Conservation (phyloP, 2,888 invertebrate species). For the Phaonia tiefii region DNA sequence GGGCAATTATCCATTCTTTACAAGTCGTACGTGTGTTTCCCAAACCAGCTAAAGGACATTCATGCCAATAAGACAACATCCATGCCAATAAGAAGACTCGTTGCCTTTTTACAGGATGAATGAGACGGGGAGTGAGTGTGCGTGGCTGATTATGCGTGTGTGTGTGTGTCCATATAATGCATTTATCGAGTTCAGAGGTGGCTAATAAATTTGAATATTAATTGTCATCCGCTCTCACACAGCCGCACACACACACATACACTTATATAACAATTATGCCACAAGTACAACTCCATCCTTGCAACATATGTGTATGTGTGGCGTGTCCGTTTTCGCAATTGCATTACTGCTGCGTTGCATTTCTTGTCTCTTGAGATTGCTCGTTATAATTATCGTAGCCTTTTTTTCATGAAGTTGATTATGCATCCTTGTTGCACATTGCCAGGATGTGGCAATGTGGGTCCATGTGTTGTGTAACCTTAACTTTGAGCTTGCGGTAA, state of each 20-base stretch:
- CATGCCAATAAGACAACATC: not conserved
- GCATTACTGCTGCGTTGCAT: conserved; percentile 44
- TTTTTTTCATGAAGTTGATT: conserved; percentile 25
- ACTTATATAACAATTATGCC: not conserved
- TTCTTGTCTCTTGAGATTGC: conserved; percentile 50
- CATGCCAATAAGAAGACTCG: not conserved
- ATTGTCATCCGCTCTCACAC: conserved; percentile 70
- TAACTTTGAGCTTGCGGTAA: conserved; percentile 23
- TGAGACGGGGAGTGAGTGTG: not conserved
- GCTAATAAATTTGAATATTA: conserved; percentile 80
- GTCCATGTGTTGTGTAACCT: conserved; percentile 21
- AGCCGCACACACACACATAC: not conserved
- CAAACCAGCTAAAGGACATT: not conserved
- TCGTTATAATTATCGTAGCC: conserved; percentile 56
- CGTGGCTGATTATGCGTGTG: not conserved
- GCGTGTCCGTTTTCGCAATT: conserved; percentile 46
- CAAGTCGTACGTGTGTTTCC: conserved; percentile 18
- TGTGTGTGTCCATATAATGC: conserved; percentile 74
- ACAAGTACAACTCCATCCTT: not conserved
- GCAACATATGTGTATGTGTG: conserved; percentile 4
- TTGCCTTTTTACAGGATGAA: not conserved
- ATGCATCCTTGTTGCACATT: conserved; percentile 25
- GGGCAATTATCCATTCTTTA: conserved; percentile 32
- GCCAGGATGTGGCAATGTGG: not conserved
- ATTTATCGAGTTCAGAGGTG: conserved; percentile 79